Evolutionary conservation across 1,140 invertebrate species (phyloP), one percentile per base, ranked within the genome.

Genomic region (Tetragnatha versicolor): DNA sequence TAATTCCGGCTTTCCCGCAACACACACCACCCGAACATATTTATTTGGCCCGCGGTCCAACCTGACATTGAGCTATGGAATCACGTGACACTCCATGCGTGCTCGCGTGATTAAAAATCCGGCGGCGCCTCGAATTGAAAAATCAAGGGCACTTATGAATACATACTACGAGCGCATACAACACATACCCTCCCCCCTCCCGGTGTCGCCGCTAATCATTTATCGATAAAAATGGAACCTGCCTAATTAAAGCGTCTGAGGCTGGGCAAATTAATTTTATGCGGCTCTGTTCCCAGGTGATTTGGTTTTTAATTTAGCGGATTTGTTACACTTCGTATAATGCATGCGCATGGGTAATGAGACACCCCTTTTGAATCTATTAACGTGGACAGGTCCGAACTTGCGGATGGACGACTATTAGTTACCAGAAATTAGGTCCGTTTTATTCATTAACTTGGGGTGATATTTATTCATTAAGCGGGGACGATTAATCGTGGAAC

Each of bases 61-160:
- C 42, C 42, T 70, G 68, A 70, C 68, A 70, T 70, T 70, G 68
- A 70, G 47, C 49, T 55, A 70, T 55, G 49, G 31, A 29, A 37
- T 55, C 68, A 49, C 68, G 68, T 70, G 68, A 70, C 6, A 63
- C 42, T 39, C 37, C 31, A 5, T 70, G 68, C 68, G 68, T 70
- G 68, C 39, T 70, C 29, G 68, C 68, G 68, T 70, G 68, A 70
- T 70, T 70, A 55, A 70, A 55, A 70, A 55, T 55, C n/a, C 31
- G 39, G 68, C 49, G 68, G 49, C 68, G 68, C 42, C 31, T 70
- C 49, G 68, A 70, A 70, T 70, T 70, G 68, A 70, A 70, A 70
- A 70, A 70, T 70, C 68, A 70, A 70, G 68, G 51, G 68, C 68
- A 39, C 47, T 55, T 55, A 70, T 55, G 68, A 70, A 70, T 70